These are phyloP conservation scores for Baryphthengus martii DNA, from an alignment of 2,113 vertebrate genomes.

Conservation along the genomic window DNA sequence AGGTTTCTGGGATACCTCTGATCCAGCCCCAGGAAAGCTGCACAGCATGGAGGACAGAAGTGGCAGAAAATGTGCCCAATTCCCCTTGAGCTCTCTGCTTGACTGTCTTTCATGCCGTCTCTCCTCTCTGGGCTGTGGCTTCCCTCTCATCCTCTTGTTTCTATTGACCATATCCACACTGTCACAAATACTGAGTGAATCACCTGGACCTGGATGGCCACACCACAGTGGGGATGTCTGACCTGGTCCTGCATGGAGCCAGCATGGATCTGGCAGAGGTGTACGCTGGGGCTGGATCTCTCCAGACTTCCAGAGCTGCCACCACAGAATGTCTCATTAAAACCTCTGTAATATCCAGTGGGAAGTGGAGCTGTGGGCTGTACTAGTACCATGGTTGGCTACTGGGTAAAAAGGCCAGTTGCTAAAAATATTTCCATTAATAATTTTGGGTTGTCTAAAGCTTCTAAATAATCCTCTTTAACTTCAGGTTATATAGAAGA, in stretches of 20 bases:
- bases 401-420: neutral
- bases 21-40: neutral
- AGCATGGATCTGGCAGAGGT: neutral
- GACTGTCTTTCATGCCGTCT: neutral
- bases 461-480: neutral
- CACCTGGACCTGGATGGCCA: neutral
- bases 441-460: neutral
- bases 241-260: neutral
- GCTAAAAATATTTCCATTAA: neutral
- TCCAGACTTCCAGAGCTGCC: neutral
- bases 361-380: neutral
- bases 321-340: neutral
- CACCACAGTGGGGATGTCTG: accelerated
- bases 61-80: neutral
- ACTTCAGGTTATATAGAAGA: neutral
- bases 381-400: neutral
- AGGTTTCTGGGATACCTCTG: neutral
- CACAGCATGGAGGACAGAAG: neutral
- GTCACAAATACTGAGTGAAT: accelerated
- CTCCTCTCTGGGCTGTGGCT: neutral
- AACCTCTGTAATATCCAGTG: neutral
- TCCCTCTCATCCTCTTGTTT: neutral
- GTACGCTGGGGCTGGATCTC: too few relatives aligned
- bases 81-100: neutral
- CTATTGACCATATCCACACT: neutral